phyloP scores from a whole-genome alignment of 1,140 invertebrate genomes.

The Bombus cullumanus region DNA sequence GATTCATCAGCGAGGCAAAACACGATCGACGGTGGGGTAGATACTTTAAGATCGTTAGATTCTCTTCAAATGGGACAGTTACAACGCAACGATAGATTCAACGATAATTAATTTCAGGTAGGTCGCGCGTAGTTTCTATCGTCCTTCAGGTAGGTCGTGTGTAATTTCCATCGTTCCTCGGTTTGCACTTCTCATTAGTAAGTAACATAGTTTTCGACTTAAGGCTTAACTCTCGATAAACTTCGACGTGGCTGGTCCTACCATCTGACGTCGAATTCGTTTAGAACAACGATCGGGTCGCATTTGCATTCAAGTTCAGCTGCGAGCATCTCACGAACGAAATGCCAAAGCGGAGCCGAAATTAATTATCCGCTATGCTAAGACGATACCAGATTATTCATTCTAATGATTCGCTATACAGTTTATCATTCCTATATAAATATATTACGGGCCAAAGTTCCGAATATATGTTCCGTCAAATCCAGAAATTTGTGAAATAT shows the following conservation, averaged over 20 bases:
- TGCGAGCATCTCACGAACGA: not conserved
- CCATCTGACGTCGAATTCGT: constrained; percentile 48
- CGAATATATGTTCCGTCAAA: no score
- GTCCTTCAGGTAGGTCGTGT: not conserved
- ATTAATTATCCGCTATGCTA: constrained; percentile 33
- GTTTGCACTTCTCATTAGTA: constrained; percentile 31
- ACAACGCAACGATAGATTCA: not conserved
- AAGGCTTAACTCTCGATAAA: constrained; percentile 17
- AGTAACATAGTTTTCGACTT: constrained; percentile 39
- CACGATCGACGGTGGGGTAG: not conserved
- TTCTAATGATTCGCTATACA: not conserved
- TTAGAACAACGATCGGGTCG: constrained; percentile 24
- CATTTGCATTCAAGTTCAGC: constrained; percentile 24
- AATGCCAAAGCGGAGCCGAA: constrained; percentile 2
- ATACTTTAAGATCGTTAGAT: not conserved
- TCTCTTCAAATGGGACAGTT: not conserved
- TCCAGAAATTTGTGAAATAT: no score
- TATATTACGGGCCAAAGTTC: no score
- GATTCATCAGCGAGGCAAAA: not conserved
- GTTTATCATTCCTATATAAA: not conserved
- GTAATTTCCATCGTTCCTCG: constrained; percentile 8
- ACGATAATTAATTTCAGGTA: constrained; percentile 16
- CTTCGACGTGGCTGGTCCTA: constrained; percentile 23
- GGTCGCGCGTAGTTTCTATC: not conserved
- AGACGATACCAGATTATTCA: constrained; percentile 7